Conservation (phyloP, 2,113 vertebrate genomes). For the Casuarius casuarius region DNA sequence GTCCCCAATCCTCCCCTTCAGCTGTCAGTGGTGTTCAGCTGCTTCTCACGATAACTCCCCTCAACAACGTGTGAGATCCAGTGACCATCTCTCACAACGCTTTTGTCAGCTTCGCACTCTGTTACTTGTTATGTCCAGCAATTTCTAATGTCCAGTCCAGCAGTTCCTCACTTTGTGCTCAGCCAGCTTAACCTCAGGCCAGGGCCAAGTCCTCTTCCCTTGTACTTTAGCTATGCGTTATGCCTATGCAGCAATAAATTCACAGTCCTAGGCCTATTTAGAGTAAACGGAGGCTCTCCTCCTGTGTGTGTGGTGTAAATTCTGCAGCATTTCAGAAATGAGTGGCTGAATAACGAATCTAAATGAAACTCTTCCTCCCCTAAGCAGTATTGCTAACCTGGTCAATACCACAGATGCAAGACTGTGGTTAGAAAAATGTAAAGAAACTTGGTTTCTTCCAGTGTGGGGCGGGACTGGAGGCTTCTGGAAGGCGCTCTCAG, state of each 20-base stretch:
- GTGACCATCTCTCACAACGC: fast-evolving
- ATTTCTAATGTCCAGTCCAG: fast-evolving
- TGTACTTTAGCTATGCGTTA: neutral
- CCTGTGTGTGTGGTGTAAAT: neutral
- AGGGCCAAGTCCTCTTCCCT: neutral
- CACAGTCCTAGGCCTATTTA: neutral
- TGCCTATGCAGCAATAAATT: neutral
- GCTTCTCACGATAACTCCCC: neutral
- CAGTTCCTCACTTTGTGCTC: neutral
- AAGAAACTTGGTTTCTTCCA: neutral
- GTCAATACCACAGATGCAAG: neutral
- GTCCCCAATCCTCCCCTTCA: neutral
- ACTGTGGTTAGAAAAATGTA: neutral
- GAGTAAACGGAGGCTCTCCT: neutral
- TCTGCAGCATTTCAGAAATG: neutral
- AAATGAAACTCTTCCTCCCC: neutral
- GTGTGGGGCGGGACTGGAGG: neutral
- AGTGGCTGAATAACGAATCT: neutral
- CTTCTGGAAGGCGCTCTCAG: neutral
- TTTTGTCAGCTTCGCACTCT: neutral
- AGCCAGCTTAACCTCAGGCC: neutral
- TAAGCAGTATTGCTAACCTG: neutral
- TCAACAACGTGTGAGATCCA: neutral
- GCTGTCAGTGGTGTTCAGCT: neutral
- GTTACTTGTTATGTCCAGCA: neutral